Evolutionary conservation across 2,113 vertebrate genomes (phyloP).

Genomic region (Piprites chloris): DNA sequence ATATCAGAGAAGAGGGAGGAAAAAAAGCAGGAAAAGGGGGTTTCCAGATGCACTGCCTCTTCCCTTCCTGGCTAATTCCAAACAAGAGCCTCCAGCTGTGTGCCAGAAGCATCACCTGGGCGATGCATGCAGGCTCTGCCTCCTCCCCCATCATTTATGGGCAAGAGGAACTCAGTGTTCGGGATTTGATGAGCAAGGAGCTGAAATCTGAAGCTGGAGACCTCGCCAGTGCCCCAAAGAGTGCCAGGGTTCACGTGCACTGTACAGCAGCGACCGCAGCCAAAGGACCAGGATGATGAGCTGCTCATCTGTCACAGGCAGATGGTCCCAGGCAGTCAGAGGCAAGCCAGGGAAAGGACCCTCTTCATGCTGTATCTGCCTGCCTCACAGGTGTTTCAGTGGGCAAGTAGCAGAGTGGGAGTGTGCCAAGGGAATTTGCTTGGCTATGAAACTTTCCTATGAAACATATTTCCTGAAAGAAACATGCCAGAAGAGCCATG

Average conservation of each 20-base stretch:
- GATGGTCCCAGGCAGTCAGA: neutral
- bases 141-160: fast-evolving
- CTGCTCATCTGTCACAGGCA: neutral
- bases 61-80: neutral
- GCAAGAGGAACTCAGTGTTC: neutral
- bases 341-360: neutral
- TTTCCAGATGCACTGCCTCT: neutral
- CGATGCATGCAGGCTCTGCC: neutral
- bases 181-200: neutral
- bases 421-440: neutral
- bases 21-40: neutral
- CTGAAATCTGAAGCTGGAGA: neutral
- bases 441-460: neutral
- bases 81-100: neutral
- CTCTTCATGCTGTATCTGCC: neutral
- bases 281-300: neutral
- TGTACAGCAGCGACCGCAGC: neutral
- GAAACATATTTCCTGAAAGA: too few relatives aligned
- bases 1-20: neutral
- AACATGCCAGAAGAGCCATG: neutral
- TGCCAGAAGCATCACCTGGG: neutral
- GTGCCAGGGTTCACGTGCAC: neutral
- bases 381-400: neutral
- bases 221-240: neutral
- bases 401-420: neutral